Base-by-base conservation (phyloP, 1,140 invertebrate species). In the Hylaeus anthracinus region DNA sequence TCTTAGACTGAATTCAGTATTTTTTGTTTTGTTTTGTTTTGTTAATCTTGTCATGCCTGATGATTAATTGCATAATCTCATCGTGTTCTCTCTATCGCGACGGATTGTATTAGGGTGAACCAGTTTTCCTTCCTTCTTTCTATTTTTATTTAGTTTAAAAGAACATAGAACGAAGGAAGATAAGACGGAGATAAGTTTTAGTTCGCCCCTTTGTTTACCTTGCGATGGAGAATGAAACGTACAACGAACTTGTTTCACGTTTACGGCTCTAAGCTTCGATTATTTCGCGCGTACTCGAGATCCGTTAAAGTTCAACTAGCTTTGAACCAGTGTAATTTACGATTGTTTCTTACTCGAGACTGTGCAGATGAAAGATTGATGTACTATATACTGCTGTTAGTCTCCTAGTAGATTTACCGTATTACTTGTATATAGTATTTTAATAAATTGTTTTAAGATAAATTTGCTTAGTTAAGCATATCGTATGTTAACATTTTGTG, bases 361-460 rank as follows among this genome's bases (percentile, higher is more conserved):
- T 67, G 12, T 41, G 39, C 70, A 51, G 12, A 69, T 39, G 8
- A 74, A 56, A 73, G 15, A 10, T 60, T 1, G 12, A 41, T 65
- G 66, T 73, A 80, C 26, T 26, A 76, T 75, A 72, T 51, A 55
- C 14, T 65, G 51, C 39, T 79, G n/a, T 70, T 48, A 53, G 48
- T 64, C 26, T 45, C 69, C 43, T 37, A 45, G 39, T 84, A 84
- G 65, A 39, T 80, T 51, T 45, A 84, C 60, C 3, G 6, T 73
- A 60, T 90, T 87, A 86, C 88, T 26, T 88, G 88, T 75, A 56
- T 82, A 79, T 88, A 87, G 51, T 66, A 78, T 82, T 86, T 87
- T 84, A 76, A 67, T 72, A 61, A 81, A 58, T 72, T 5, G 45
- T 65, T 41, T 66, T 61, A 78, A 76, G 15, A 65, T 75, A 76